phyloP scores from a whole-genome alignment of 2,797 vertebrate genomes.

The Danionella dracula region DNA sequence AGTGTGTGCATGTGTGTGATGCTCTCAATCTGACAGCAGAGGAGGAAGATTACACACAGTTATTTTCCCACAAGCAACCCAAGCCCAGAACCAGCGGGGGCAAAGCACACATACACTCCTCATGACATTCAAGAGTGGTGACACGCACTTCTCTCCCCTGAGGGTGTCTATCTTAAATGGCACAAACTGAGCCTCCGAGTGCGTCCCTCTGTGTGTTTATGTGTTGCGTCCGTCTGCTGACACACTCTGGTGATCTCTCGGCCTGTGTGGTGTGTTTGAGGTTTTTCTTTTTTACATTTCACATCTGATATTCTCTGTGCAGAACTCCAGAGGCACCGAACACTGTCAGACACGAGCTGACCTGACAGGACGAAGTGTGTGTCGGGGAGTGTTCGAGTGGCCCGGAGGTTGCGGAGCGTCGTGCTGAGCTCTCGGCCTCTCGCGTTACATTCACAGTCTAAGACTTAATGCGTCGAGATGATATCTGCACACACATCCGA shows the following conservation, averaged over 20 bases:
- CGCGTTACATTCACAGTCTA: not conserved
- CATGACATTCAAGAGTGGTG: constrained; percentile 62
- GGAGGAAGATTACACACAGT: not conserved
- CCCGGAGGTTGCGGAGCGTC: not conserved
- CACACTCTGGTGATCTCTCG: constrained; percentile 15
- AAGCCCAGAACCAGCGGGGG: not conserved
- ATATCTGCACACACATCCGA: not conserved
- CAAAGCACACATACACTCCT: constrained; percentile 40
- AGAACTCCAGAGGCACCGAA: constrained; percentile 42
- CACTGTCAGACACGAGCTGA: constrained; percentile 46
- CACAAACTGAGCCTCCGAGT: constrained; percentile 1
- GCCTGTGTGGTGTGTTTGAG: constrained; percentile 12
- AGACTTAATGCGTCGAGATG: not conserved
- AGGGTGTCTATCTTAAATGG: constrained; percentile 26
- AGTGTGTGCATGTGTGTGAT: not conserved
- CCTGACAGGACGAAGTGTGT: constrained; percentile 13
- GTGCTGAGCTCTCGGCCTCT: not conserved
- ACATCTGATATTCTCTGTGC: constrained; percentile 38
- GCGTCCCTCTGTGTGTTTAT: constrained; percentile 1
- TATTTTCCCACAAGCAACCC: not conserved
- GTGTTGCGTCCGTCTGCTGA: constrained; percentile 24
- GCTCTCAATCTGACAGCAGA: not conserved
- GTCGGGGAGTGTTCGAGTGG: not conserved
- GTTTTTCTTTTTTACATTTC: constrained; percentile 20
- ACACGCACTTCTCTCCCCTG: constrained; percentile 8